phyloP scores from a whole-genome alignment of 2,113 vertebrate species.

The Muntiacus reevesi region DNA sequence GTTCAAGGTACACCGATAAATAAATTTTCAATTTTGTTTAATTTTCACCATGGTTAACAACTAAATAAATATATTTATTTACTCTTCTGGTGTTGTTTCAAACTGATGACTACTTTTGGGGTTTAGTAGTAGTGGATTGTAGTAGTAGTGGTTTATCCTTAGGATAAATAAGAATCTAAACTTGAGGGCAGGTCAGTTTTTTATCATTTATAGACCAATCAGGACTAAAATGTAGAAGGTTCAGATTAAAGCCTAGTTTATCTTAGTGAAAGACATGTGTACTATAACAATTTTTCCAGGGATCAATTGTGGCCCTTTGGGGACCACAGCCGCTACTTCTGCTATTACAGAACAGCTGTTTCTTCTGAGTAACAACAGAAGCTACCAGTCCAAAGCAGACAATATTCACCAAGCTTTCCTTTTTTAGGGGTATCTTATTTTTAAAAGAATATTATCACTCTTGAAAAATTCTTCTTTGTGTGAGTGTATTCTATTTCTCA shows the following conservation, averaged over 20 bases:
- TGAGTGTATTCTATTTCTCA: constrained; percentile 27
- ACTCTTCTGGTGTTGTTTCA: not conserved
- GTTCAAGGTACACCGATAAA: not conserved
- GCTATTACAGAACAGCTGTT: not conserved
- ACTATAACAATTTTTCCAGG: not conserved
- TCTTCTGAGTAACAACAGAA: not conserved
- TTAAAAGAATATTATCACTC: constrained; percentile 38
- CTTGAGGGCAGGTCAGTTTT: not conserved
- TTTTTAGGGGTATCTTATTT: not conserved
- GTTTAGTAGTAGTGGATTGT: not conserved
- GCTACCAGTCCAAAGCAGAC: not conserved
- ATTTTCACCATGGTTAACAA: not conserved
- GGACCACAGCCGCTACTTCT: not conserved
- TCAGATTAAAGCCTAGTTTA: not conserved
- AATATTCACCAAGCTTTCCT: not conserved
- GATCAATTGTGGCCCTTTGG: not conserved
- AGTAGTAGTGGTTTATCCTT: not conserved
- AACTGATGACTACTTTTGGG: not conserved
- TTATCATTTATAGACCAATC: not conserved
- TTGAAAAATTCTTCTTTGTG: not conserved
- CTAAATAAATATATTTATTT: constrained; percentile 8
- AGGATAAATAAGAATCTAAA: not conserved
- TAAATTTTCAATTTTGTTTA: not conserved
- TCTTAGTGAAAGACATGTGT: not conserved
- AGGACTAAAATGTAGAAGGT: not conserved